These are phyloP conservation scores for Trachymyrmex cornetzi DNA, from an alignment of 1,140 invertebrate species.

Conservation along the genomic window DNA sequence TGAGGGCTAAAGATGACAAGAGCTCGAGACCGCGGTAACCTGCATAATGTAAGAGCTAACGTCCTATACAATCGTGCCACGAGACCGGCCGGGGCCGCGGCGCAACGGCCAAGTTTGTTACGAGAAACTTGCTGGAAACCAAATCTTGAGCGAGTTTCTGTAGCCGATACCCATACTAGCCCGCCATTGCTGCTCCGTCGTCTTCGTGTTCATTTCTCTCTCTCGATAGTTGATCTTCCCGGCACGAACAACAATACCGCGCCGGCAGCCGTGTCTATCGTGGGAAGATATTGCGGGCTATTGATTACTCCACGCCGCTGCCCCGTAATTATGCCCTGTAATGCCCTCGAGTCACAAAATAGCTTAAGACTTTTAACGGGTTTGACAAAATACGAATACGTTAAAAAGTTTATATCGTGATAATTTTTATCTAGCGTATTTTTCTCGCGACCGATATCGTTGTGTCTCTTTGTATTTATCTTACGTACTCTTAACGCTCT, in stretches of 20 bases:
- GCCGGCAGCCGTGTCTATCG: neutral
- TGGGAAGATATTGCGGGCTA: conserved; percentile 24
- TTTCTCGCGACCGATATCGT: neutral
- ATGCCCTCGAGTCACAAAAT: neutral
- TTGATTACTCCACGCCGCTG: conserved; percentile 29
- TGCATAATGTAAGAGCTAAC: conserved; percentile 54
- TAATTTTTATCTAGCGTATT: neutral
- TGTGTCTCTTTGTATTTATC: neutral
- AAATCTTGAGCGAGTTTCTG: conserved; percentile 57
- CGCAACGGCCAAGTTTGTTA: conserved; percentile 44
- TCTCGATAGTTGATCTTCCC: conserved; percentile 55
- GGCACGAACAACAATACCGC: conserved; percentile 28
- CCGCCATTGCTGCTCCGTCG: neutral
- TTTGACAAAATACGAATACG: neutral
- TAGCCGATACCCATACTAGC: conserved; percentile 26
- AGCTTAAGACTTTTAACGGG: neutral
- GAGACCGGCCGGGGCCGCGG: too few species aligned
- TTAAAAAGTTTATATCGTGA: conserved; percentile 21
- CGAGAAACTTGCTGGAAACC: conserved; percentile 57
- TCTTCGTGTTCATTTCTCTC: conserved; percentile 47
- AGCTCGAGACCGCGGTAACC: conserved; percentile 19
- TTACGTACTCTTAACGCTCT: too few species aligned
- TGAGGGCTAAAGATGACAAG: conserved; percentile 52
- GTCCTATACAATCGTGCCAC: neutral
- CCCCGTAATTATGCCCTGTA: conserved; percentile 45